phyloP scores from a whole-genome alignment of 2,113 vertebrate species.

The Heterotilapia buettikoferi region DNA sequence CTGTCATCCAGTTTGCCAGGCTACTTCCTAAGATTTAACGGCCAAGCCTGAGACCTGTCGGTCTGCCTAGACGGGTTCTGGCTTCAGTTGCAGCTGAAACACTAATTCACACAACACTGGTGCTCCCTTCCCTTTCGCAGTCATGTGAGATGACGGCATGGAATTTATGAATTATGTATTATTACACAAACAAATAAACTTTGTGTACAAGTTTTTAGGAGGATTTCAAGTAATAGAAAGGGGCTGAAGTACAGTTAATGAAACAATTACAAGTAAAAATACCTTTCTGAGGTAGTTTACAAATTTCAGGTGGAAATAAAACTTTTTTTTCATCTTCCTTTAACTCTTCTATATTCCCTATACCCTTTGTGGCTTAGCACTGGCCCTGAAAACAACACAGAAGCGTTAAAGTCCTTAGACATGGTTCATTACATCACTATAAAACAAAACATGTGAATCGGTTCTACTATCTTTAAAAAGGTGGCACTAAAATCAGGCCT shows the following conservation, averaged over 20 bases:
- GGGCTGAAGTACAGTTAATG: not conserved
- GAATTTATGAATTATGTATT: not conserved
- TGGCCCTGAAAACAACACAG: not conserved
- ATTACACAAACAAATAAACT: not conserved
- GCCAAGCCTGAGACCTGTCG: slow-evolving; percentile 62
- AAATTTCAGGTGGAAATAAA: not conserved
- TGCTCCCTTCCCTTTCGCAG: not conserved
- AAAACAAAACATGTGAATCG: not conserved
- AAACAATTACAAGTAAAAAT: not conserved
- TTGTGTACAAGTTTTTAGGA: not conserved
- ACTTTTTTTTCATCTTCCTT: not conserved
- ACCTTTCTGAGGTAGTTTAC: not conserved
- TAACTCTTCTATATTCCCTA: not conserved
- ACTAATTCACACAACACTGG: not conserved
- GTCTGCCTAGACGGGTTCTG: slow-evolving; percentile 72
- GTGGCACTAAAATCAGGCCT: not conserved
- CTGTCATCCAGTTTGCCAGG: slow-evolving; percentile 5
- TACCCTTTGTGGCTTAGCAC: not conserved
- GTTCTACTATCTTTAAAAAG: not conserved
- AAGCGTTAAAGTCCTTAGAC: not conserved
- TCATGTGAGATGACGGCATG: slow-evolving; percentile 6
- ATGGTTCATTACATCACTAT: not conserved
- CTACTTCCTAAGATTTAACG: slow-evolving; percentile 30
- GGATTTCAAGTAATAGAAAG: not conserved
- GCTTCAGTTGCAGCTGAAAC: not conserved